Evolutionary conservation across 2,888 invertebrate genomes (phyloP).

Genomic region (Archaeoteleia sp.): DNA sequence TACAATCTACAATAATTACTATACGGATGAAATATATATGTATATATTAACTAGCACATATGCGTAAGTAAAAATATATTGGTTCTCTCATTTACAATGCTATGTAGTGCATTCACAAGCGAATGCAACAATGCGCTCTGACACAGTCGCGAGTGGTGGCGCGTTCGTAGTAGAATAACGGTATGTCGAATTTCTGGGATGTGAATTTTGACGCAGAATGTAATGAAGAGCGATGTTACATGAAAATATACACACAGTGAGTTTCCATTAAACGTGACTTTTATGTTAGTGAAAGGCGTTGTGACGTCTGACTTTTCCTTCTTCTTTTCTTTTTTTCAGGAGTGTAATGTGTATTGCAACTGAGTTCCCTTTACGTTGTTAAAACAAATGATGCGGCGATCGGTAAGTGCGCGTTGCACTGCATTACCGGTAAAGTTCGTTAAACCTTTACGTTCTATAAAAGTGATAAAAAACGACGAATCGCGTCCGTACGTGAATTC

Average conservation of each 20-base stretch:
- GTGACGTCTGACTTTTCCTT: background rate
- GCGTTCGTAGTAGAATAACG: background rate
- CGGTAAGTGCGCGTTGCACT: too few species aligned
- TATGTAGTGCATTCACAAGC: background rate
- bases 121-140: background rate
- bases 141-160: slow-evolving; percentile 1
- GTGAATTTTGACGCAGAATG: background rate
- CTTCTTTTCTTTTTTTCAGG: too few species aligned
- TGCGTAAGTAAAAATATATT: background rate
- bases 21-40: too few species aligned
- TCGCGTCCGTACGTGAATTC: slow-evolving; percentile 14
- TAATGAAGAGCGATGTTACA: background rate
- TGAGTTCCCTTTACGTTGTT: background rate
- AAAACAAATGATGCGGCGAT: too few species aligned
- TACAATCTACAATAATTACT: background rate
- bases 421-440: too few species aligned
- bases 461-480: too few species aligned
- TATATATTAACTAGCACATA: too few species aligned
- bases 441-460: too few species aligned
- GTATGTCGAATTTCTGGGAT: background rate
- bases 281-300: too few species aligned
- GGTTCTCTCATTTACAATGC: background rate
- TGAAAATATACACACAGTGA: background rate
- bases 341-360: background rate
- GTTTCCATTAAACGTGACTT: too few species aligned